Evolutionary conservation across 2,797 vertebrate species (phyloP).

Genomic region (Threskiornis aethiopicus): DNA sequence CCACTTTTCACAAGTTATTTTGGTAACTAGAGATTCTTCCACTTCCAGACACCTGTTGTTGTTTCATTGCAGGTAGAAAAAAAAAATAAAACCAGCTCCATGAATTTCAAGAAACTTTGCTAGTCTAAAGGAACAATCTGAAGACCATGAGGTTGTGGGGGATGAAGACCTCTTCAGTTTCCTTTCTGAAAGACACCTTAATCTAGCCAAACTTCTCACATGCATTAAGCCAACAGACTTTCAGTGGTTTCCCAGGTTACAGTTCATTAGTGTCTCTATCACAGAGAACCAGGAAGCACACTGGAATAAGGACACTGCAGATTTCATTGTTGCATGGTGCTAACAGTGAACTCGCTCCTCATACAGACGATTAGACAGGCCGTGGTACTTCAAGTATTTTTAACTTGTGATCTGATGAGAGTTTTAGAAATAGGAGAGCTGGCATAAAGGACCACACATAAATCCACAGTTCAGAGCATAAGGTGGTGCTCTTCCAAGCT

Average conservation of each 20-base stretch:
- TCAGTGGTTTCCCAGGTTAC: conserved; percentile 48
- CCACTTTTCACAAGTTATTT: background rate
- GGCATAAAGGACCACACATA: background rate
- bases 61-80: background rate
- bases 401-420: background rate
- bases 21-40: background rate
- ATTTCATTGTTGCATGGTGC: background rate
- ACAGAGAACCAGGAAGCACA: background rate
- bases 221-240: background rate
- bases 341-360: background rate
- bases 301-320: background rate
- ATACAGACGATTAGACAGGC: background rate
- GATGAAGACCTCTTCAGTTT: background rate
- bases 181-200: background rate
- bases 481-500: background rate
- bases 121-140: background rate
- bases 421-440: background rate
- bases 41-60: background rate
- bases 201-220: background rate
- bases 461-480: background rate
- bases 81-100: background rate
- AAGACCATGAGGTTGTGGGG: background rate
- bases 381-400: background rate
- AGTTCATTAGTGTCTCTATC: conserved; percentile 20
- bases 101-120: background rate